Conservation (phyloP, 2,797 vertebrate species). For the Pantherophis alleghaniensis region DNA sequence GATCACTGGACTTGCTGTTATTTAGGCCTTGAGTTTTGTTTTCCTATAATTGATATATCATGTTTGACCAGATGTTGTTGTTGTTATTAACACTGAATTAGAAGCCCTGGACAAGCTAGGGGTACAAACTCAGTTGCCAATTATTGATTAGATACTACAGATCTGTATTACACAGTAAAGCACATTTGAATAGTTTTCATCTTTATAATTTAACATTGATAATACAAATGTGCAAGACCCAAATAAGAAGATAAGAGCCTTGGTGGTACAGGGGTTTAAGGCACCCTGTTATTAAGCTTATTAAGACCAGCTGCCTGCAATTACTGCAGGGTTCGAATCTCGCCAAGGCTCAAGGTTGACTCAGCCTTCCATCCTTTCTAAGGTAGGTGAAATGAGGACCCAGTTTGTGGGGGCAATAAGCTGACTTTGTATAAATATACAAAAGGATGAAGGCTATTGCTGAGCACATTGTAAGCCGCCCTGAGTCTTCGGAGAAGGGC, state of each 20-base stretch:
- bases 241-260: not conserved
- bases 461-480: too few relatives aligned
- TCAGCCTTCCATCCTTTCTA: too few relatives aligned
- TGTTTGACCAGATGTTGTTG: not conserved
- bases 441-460: too few relatives aligned
- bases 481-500: too few relatives aligned
- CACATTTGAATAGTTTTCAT: conserved; percentile 2
- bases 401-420: too few relatives aligned
- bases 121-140: not conserved
- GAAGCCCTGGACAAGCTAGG: not conserved
- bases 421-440: too few relatives aligned
- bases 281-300: too few relatives aligned
- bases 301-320: too few relatives aligned
- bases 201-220: conserved; percentile 4
- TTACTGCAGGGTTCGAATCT: too few relatives aligned
- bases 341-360: too few relatives aligned
- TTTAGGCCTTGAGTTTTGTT: not conserved
- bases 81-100: not conserved
- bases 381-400: too few relatives aligned
- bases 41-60: not conserved
- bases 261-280: too few relatives aligned
- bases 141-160: not conserved
- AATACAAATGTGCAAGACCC: not conserved
- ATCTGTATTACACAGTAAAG: not conserved
- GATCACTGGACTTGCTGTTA: not conserved